Conservation (phyloP, 2,797 vertebrate genomes). For the Esox masquinongy region DNA sequence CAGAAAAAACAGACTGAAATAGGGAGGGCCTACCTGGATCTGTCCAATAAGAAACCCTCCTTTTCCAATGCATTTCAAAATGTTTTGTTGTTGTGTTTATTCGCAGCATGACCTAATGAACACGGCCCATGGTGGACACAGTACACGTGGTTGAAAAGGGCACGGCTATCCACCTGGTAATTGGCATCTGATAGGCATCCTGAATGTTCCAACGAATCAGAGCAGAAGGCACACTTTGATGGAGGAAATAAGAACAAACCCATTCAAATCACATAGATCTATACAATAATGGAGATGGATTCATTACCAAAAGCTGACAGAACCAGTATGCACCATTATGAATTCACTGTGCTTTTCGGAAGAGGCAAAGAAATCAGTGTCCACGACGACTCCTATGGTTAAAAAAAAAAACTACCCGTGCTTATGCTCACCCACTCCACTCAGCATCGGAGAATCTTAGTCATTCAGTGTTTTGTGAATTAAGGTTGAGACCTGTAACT, state of each 20-base stretch:
- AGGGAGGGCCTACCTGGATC: not conserved
- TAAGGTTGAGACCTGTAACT: conserved; percentile 30
- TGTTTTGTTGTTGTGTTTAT: conserved; percentile 23
- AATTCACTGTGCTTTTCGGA: conserved; percentile 39
- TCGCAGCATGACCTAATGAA: not conserved
- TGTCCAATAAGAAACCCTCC: not conserved
- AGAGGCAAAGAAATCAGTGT: conserved; percentile 22
- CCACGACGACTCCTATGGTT: not conserved
- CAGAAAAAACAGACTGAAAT: not conserved
- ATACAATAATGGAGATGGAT: conserved; percentile 1
- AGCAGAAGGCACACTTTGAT: conserved; percentile 59
- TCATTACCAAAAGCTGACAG: conserved; percentile 24
- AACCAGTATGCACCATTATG: conserved; percentile 44
- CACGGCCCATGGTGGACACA: not conserved
- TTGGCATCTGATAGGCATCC: conserved; percentile 21
- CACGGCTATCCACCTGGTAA: conserved; percentile 8
- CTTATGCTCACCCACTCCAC: conserved; percentile 17
- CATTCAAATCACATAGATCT: conserved; percentile 14
- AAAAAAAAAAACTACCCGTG: not conserved
- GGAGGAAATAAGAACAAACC: conserved; percentile 30
- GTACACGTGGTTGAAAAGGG: not conserved
- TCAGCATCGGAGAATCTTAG: conserved; percentile 21
- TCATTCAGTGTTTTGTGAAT: conserved; percentile 56
- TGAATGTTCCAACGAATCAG: conserved; percentile 16
- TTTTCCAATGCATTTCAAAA: conserved; percentile 27